Percentiles rank a stretch among this genome's conserved stretches.
Evolutionary conservation across 2,888 invertebrate genomes (phyloP).

Genomic region (Drosophila vallismaia): DNA sequence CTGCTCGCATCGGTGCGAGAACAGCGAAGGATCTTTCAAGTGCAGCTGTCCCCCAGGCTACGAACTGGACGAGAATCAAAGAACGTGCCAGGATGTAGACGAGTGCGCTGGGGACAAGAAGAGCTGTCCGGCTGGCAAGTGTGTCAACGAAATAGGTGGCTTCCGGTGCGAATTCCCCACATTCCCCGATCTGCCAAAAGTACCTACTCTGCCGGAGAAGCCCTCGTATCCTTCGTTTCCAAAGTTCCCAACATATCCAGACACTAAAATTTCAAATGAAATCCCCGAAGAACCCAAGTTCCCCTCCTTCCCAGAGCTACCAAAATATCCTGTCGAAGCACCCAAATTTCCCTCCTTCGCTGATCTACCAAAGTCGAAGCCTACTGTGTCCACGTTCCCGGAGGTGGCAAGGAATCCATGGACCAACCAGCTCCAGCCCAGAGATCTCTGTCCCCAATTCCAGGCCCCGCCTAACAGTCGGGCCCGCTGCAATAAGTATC

Average conservation of each 20-base stretch:
- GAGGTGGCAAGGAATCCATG: neutral
- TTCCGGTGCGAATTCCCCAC: conserved; percentile 83
- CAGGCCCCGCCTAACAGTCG: conserved; percentile 80
- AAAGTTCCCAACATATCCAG: neutral
- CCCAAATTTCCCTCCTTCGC: conserved; percentile 8
- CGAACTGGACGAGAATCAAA: conserved; percentile 82
- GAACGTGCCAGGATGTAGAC: conserved; percentile 85
- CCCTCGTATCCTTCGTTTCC: conserved; percentile 5
- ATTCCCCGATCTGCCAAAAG: conserved; percentile 12
- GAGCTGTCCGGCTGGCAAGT: conserved; percentile 81
- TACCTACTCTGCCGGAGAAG: conserved; percentile 5
- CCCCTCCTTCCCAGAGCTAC: neutral
- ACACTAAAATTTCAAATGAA: conserved; percentile 4
- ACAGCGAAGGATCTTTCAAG: conserved; percentile 84
- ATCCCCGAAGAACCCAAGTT: neutral
- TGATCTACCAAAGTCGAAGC: neutral
- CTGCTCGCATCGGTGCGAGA: conserved; percentile 83
- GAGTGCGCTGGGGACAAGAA: conserved; percentile 85
- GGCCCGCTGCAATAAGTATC: conserved; percentile 81
- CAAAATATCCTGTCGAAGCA: neutral
- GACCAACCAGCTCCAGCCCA: conserved; percentile 32
- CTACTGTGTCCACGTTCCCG: neutral
- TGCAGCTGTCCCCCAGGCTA: conserved; percentile 88
- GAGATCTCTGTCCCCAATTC: conserved; percentile 80
- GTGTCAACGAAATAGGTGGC: conserved; percentile 84